Conservation (phyloP, 2,113 vertebrate species). For the Chauna torquata region DNA sequence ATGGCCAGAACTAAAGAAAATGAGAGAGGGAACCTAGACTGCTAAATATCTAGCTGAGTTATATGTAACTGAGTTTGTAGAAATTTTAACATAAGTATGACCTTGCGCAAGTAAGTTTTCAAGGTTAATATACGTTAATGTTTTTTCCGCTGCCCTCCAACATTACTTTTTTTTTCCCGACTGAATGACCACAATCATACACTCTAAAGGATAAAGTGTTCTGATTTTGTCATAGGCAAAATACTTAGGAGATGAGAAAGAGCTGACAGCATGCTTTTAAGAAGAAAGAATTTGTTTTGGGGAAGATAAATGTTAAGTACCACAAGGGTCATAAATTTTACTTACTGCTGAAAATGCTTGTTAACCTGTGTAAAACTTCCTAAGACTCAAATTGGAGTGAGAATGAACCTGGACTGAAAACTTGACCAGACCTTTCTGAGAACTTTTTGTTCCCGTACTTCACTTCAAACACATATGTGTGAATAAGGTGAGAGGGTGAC, state of each 20-base stretch:
- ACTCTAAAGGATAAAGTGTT: constrained; percentile 29
- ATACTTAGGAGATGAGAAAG: constrained; percentile 25
- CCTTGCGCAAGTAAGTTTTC: neutral
- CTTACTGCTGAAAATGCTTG: constrained; percentile 10
- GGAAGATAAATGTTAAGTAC: constrained; percentile 8
- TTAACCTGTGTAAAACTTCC: neutral
- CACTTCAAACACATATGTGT: neutral
- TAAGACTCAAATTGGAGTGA: neutral
- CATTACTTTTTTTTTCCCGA: neutral
- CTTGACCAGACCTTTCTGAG: neutral
- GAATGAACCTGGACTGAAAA: neutral
- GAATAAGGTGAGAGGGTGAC: neutral
- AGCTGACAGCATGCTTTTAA: neutral
- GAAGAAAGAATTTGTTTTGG: constrained; percentile 14
- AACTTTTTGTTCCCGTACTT: neutral
- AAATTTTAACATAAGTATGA: neutral
- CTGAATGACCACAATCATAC: neutral
- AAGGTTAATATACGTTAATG: neutral
- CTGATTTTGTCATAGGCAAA: neutral
- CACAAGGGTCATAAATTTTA: constrained; percentile 31
- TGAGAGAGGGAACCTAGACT: neutral
- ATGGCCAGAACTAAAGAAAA: neutral
- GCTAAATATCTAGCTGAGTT: neutral
- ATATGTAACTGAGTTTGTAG: neutral
- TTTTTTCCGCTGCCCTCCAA: neutral